Conservation (phyloP, 2,113 vertebrate genomes). For the Himantopus leucocephalus region DNA sequence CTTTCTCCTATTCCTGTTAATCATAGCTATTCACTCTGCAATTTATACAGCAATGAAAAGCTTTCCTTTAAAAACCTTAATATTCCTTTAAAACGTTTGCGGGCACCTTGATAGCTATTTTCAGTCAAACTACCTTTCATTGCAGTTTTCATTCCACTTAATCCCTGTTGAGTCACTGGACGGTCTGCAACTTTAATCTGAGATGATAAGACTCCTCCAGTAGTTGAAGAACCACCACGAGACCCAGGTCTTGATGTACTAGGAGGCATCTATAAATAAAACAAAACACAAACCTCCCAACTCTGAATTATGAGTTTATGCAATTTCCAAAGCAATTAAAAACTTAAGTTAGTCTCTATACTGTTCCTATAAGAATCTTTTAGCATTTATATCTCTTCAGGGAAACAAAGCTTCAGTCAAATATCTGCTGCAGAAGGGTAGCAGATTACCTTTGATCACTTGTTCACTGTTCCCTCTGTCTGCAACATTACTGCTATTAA, state of each 20-base stretch:
- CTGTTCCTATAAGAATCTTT: not conserved
- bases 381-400: not conserved
- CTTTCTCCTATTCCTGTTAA: not conserved
- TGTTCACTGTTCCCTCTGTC: not conserved
- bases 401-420: not conserved
- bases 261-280: slow-evolving; percentile 81
- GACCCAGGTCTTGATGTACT: slow-evolving; percentile 83
- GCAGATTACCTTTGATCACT: not conserved
- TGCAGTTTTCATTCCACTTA: slow-evolving; percentile 96
- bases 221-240: slow-evolving; percentile 70
- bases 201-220: slow-evolving; percentile 84
- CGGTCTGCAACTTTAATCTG: slow-evolving; percentile 94
- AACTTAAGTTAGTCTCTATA: not conserved
- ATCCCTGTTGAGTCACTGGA: slow-evolving; percentile 95
- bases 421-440: not conserved
- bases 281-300: not conserved
- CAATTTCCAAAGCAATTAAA: not conserved
- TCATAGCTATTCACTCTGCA: not conserved
- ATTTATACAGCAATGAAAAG: not conserved
- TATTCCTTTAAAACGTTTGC: not conserved
- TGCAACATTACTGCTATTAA: not conserved
- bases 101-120: not conserved
- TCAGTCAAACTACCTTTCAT: slow-evolving; percentile 82
- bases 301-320: not conserved
- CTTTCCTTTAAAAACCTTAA: not conserved